Conservation (phyloP, 2,113 vertebrate species). For the Corythoichthys intestinalis region DNA sequence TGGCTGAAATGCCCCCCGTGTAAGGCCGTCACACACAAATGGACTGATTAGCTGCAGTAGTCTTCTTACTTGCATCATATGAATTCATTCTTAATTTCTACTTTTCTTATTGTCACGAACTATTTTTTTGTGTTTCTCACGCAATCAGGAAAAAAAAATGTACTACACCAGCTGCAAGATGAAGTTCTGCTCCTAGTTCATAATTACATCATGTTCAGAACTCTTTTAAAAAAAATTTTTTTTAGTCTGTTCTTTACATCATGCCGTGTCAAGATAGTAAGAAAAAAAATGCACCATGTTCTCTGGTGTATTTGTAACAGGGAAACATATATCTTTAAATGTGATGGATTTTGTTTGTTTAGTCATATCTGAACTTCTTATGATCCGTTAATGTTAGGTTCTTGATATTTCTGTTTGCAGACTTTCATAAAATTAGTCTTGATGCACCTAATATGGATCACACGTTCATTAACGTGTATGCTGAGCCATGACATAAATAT, state of each 20-base stretch:
- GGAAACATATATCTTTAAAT: background rate
- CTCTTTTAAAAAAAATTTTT: background rate
- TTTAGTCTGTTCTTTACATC: constrained; percentile 30
- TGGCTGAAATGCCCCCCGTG: constrained; percentile 10
- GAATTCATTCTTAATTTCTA: background rate
- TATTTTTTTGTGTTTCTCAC: background rate
- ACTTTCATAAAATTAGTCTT: constrained; percentile 3
- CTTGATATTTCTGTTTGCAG: background rate
- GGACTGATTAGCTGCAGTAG: background rate
- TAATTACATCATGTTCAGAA: constrained; percentile 3
- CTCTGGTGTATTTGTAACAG: background rate
- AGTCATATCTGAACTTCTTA: constrained; percentile 2
- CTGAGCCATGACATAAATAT: constrained; percentile 1
- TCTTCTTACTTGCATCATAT: background rate
- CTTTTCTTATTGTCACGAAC: background rate
- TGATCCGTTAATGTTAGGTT: constrained; percentile 14
- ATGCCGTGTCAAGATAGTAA: background rate
- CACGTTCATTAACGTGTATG: constrained; percentile 32
- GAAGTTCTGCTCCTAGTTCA: background rate
- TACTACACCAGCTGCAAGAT: constrained; percentile 1
- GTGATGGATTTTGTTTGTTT: background rate
- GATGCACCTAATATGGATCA: background rate
- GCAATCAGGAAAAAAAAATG: too few species aligned
- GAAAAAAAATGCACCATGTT: background rate
- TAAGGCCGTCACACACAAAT: constrained; percentile 1